Conservation (phyloP, 2,797 vertebrate genomes). For the Schizopygopsis malacanthus region DNA sequence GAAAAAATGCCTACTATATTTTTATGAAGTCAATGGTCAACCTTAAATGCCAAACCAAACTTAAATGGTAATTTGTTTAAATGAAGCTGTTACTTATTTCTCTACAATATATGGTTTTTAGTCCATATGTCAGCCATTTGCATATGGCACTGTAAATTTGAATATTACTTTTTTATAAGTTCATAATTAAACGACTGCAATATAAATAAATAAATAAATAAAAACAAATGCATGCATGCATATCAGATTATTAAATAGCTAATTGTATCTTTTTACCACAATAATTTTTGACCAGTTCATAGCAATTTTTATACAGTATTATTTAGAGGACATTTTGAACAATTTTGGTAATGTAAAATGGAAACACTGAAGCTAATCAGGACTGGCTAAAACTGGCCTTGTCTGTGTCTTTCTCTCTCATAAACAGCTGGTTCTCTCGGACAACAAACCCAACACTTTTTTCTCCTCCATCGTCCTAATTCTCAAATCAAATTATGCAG, state of each 20-base stretch:
- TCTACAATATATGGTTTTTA: not conserved
- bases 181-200: not conserved
- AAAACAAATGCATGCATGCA: not conserved
- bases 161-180: not conserved
- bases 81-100: not conserved
- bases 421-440: constrained; percentile 49
- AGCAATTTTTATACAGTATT: no score
- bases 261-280: no score
- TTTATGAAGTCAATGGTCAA: not conserved
- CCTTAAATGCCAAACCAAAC: not conserved
- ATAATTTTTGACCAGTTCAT: no score
- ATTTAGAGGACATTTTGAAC: no score
- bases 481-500: constrained; percentile 61
- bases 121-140: not conserved
- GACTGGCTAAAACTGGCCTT: not conserved
- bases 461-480: constrained; percentile 52
- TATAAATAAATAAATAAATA: not conserved
- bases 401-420: constrained; percentile 32
- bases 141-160: not conserved
- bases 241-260: no score
- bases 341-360: not conserved
- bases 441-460: constrained; percentile 26
- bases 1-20: not conserved
- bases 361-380: not conserved
- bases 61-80: not conserved